A percentile compares a stretch with the other conserved stretches of the same genome.
Evolutionary conservation across 2,888 invertebrate genomes (phyloP).

Genomic region (Phyllotreta striolata): DNA sequence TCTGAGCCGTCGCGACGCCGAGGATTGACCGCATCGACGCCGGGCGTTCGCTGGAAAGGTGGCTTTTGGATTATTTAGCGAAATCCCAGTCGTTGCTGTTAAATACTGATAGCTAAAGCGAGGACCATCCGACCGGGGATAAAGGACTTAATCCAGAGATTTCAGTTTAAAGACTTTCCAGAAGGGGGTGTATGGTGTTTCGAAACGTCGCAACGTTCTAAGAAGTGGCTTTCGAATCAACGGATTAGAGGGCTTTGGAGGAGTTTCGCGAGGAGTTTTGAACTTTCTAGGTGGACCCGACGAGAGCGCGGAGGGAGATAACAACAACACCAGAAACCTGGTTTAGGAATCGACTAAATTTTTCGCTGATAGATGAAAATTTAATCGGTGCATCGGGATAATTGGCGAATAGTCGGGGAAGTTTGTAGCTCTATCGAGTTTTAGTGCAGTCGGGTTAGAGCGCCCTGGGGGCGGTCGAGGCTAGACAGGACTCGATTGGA

Average conservation of each 20-base stretch:
- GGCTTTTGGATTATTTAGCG: constrained; percentile 28
- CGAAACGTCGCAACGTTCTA: constrained; percentile 37
- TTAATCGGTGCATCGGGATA: no score
- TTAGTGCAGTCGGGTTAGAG: constrained; percentile 1
- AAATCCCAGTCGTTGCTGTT: constrained; percentile 53
- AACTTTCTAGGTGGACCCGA: constrained; percentile 30
- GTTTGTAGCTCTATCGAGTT: constrained; percentile 34
- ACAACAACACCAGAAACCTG: no score
- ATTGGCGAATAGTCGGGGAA: constrained; percentile 33
- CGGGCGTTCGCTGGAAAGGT: not conserved
- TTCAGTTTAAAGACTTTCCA: constrained; percentile 42
- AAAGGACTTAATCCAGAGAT: constrained; percentile 46
- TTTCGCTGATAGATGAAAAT: no score
- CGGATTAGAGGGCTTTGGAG: constrained; percentile 35
- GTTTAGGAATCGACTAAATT: no score
- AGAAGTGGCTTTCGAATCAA: constrained; percentile 42
- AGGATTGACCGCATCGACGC: constrained; percentile 7
- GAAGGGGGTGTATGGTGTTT: constrained; percentile 33
- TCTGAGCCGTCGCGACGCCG: not conserved
- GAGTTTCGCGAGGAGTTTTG: constrained; percentile 30
- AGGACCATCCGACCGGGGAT: constrained; percentile 54
- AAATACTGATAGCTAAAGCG: constrained; percentile 55
- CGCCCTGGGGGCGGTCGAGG: constrained; percentile 16
- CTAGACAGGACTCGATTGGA: constrained; percentile 18
- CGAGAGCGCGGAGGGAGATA: not conserved